These are phyloP conservation scores for Marasmarcha lunaedactyla DNA, from an alignment of 2,888 invertebrate genomes.

Conservation along the genomic window DNA sequence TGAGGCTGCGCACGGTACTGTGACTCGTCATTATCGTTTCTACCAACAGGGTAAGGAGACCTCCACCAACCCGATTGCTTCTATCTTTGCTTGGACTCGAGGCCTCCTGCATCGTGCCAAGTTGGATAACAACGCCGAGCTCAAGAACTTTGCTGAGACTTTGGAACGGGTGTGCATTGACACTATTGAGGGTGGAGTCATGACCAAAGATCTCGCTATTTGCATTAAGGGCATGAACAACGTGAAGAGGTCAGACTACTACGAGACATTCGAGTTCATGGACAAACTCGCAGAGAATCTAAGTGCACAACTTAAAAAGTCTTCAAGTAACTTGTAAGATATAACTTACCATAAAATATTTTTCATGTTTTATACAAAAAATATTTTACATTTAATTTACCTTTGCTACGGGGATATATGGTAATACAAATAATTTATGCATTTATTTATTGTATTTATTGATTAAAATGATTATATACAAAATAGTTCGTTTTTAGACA, in stretches of 20 bases:
- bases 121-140: conserved; percentile 84
- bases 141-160: conserved; percentile 85
- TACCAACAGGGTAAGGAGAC: conserved; percentile 97
- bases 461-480: too few species aligned
- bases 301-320: conserved; percentile 60
- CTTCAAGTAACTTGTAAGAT: too few species aligned
- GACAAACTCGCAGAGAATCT: conserved; percentile 94
- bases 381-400: too few species aligned
- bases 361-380: too few species aligned
- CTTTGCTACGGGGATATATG: conserved; percentile 29
- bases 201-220: conserved; percentile 99
- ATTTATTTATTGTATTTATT: conserved; percentile 35
- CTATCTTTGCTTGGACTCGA: conserved; percentile 98
- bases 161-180: conserved; percentile 92
- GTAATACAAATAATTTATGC: conserved; percentile 29
- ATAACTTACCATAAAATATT: too few species aligned
- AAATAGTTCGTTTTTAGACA: too few species aligned
- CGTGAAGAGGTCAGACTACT: conserved; percentile 84
- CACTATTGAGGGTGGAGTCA: conserved; percentile 93
- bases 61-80: conserved; percentile 98
- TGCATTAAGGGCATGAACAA: conserved; percentile 95
- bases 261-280: conserved; percentile 97
- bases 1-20: conserved; percentile 98
- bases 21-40: conserved; percentile 89
- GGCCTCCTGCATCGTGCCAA: conserved; percentile 95